Evolutionary conservation across 1,140 invertebrate genomes (phyloP), one percentile per base, ranked within the genome.

Genomic region (Saccostrea glomerata): DNA sequence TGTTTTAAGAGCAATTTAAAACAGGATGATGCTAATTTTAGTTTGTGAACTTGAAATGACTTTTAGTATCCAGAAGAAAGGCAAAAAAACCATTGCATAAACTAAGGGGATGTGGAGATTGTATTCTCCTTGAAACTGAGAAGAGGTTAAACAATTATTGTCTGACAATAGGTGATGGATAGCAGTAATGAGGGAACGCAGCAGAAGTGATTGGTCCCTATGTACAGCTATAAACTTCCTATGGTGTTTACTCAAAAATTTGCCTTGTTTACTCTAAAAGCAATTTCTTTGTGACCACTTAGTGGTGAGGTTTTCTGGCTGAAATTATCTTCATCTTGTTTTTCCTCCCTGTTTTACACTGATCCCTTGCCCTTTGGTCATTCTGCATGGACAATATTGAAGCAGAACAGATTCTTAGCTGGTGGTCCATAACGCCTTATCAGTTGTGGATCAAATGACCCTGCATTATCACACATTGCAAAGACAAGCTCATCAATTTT

Each of bases 161-260:
- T 30, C 70, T 36, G 70, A 77, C 70, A 77, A 77, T 77, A 25
- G 25, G 23, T 77, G 70, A 77, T 77, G 70, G 70, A 77, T 77
- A 36, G 25, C 70, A 77, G 70, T 77, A 77, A 77, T 77, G 70
- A 77, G 70, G 25, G 70, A 77, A 17, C 70, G 15, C 70, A 77
- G 25, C 70, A 15, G 25, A 77, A 77, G 70, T 77, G 70, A 77
- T 77, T 77, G 70, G 70, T 36, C 70, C 70, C 23, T 36, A 77
- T 25, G 70, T 36, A 77, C 36, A 77, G 23, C 25, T 77, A 77
- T 77, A 77, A 77, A 77, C 70, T 77, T 77, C 70, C 70, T 77
- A 15, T 13, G 25, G 25, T 77, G 70, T 77, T 77, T 77, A 77
- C 70, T 77, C 70, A 77, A 77, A 77, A 30, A 77, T 77, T 77